These are phyloP conservation scores for Sylvilagus floridanus DNA, from an alignment of 2,797 vertebrate genomes.

Conservation along the genomic window DNA sequence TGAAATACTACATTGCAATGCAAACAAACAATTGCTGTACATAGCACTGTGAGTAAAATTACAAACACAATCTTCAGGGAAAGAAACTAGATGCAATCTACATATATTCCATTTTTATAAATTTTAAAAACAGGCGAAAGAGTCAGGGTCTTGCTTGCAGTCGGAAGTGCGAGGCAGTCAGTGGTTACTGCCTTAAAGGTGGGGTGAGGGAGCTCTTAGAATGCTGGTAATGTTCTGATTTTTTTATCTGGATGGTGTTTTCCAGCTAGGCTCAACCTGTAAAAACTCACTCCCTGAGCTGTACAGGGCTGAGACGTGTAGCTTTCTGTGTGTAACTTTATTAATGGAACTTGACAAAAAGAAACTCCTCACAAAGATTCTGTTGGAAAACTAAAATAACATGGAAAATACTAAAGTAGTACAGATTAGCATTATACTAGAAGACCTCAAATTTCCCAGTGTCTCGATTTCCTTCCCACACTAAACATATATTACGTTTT, in stretches of 20 bases:
- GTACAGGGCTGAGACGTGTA: neutral
- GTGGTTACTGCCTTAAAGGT: neutral
- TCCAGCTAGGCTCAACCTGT: neutral
- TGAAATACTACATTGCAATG: neutral
- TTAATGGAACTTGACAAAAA: neutral
- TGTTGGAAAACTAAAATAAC: neutral
- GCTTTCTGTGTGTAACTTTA: neutral
- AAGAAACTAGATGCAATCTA: neutral
- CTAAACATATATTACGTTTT: neutral
- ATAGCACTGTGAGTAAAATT: neutral
- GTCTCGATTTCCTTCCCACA: rapidly evolving
- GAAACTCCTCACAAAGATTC: neutral
- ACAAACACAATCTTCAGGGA: neutral
- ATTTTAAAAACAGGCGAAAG: constrained; percentile 8
- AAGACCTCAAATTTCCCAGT: neutral
- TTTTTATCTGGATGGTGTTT: neutral
- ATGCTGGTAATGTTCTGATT: neutral
- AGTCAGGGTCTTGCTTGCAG: too few relatives aligned
- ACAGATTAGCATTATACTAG: neutral
- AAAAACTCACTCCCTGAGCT: neutral
- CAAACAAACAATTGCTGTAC: neutral
- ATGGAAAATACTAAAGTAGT: neutral
- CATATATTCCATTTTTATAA: neutral
- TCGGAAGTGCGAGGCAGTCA: neutral
- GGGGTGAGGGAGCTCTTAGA: neutral